Evolutionary conservation across 2,888 invertebrate genomes (phyloP), one percentile per base, ranked within the genome.

Genomic region (Drosophila pseudotalamancana): DNA sequence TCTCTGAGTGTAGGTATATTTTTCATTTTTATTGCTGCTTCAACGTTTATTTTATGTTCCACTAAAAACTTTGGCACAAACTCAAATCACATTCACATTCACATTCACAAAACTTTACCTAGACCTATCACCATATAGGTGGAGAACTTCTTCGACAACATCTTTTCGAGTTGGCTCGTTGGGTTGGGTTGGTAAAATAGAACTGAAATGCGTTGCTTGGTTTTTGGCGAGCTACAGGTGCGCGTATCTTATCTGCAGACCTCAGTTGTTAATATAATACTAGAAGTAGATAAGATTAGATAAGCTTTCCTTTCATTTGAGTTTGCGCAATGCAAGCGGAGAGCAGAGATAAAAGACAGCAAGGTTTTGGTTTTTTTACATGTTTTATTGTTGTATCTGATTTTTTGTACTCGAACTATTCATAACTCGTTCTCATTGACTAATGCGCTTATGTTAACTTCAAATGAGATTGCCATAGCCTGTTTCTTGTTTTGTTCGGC

Each of bases 61-160:
- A 55, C 37, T 43, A 18, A 59, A 76, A 63, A 50, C 63, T 62
- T 65, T n/a, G 8, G 29, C 16, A 43, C 40, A 50, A 14, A 51
- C 32, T 48, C 48, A 9, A 56, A 25, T 53, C 23, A 27, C 32
- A 62, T 57, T 39, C 35, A 55, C 27, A 56, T 21, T 53, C 23
- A 27, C 32, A 62, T 57, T 39, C 35, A 55, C 27, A 8, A 12
- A 77, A 85, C 65, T 78, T 77, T 90, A 89, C 89, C 88, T 50
- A 89, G 63, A 61, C 88, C 82, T 53, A 90, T 87, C 76, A 90
- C 71, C 72, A 89, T 74, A 56, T 83, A 89, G 39, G 90, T 85
- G 50, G 88, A 80, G 34, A 53, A 80, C 63, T 84, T 88, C 65
- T 87, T 90, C 23, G 78, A 39, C 68, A 79, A 71, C 71, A 84